Percentiles rank a stretch among this genome's conserved stretches.
Evolutionary conservation across 2,113 vertebrate species (phyloP).

Genomic region (Lophura nycthemera): DNA sequence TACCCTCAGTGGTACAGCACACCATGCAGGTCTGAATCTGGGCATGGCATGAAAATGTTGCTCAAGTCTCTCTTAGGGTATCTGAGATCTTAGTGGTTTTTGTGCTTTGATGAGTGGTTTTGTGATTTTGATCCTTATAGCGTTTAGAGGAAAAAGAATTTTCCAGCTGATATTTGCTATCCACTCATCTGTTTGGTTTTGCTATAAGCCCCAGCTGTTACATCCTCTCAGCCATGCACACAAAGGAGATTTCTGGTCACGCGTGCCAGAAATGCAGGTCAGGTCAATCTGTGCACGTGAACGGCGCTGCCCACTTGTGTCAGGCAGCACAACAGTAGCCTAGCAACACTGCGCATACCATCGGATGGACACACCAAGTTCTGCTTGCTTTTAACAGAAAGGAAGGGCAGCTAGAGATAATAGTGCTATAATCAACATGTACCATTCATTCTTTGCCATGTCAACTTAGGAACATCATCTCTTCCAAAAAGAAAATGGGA

Average conservation of each 20-base stretch:
- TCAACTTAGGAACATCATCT: background rate
- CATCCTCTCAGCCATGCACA: rapidly evolving
- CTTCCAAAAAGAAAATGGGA: background rate
- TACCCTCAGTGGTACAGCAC: background rate
- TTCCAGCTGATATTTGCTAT: background rate
- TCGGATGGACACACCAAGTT: background rate
- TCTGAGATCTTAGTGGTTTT: background rate
- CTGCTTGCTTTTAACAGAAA: background rate
- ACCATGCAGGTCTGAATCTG: background rate
- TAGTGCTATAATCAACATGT: background rate
- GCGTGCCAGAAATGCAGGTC: rapidly evolving
- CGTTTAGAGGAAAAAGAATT: background rate
- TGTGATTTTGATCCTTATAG: rapidly evolving
- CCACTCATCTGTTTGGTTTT: background rate
- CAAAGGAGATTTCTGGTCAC: rapidly evolving
- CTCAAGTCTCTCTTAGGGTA: background rate
- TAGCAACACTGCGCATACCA: background rate
- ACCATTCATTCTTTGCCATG: background rate
- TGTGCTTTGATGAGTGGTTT: background rate
- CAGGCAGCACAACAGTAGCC: background rate
- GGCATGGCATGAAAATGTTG: background rate
- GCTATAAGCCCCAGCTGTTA: background rate
- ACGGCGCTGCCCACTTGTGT: background rate
- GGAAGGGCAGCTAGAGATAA: background rate
- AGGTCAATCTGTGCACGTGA: background rate